Conservation (phyloP, 2,113 vertebrate species). For the Syrmaticus mikado region DNA sequence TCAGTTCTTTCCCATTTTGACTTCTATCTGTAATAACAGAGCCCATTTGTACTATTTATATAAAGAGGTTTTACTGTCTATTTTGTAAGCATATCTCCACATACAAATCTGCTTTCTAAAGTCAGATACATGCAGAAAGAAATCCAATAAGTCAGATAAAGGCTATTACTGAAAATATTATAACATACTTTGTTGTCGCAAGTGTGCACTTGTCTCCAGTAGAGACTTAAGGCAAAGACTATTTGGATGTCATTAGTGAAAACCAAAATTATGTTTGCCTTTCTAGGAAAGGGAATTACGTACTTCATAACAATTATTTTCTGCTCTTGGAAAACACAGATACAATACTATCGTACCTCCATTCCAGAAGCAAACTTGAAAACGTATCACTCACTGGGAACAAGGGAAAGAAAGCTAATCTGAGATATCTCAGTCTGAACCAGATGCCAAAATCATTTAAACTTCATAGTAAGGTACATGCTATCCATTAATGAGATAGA, state of each 20-base stretch:
- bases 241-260: not conserved
- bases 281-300: not conserved
- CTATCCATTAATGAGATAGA: not conserved
- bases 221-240: not conserved
- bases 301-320: not conserved
- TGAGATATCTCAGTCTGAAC: not conserved
- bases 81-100: not conserved
- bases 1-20: not conserved
- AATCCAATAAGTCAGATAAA: not conserved
- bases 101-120: not conserved
- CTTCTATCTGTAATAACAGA: not conserved
- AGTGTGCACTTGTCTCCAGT: not conserved
- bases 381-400: accelerated
- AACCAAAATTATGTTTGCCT: not conserved
- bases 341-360: not conserved
- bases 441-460: not conserved
- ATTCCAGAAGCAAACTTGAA: not conserved
- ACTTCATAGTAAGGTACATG: not conserved
- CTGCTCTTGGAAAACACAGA: not conserved
- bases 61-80: constrained; percentile 3
- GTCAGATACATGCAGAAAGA: not conserved
- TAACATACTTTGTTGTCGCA: not conserved
- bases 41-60: not conserved
- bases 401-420: not conserved
- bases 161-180: not conserved